These are phyloP conservation scores for Carlito syrichta DNA, from an alignment of 2,113 vertebrate genomes.

Conservation along the genomic window DNA sequence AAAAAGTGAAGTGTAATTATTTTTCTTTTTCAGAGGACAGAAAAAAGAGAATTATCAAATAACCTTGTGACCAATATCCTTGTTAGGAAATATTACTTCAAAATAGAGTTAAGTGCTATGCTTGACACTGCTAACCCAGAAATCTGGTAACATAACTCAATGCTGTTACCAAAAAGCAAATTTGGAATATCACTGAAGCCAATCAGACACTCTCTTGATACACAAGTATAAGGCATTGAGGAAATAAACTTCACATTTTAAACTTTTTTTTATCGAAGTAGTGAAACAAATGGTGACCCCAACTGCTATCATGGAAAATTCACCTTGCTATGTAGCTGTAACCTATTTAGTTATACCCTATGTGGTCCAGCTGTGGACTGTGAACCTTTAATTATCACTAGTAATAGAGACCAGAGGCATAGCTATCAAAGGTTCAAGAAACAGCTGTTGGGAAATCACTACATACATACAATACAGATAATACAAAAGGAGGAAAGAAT, in stretches of 20 bases:
- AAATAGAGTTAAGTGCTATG: not conserved
- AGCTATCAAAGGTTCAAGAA: not conserved
- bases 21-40: constrained; percentile 16
- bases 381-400: not conserved
- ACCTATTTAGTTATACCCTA: not conserved
- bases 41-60: constrained; percentile 3
- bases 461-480: not conserved
- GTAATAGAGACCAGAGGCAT: not conserved
- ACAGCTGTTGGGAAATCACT: not conserved
- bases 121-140: not conserved
- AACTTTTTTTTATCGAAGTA: not conserved
- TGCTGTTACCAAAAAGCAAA: not conserved
- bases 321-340: not conserved
- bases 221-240: not conserved
- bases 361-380: not conserved
- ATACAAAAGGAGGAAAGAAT: not conserved
- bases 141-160: not conserved
- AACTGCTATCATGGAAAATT: not conserved
- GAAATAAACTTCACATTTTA: not conserved
- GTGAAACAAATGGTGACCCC: not conserved
- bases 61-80: not conserved
- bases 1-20: not conserved
- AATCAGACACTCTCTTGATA: not conserved
- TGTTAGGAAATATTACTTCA: not conserved
- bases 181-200: not conserved